These are phyloP conservation scores for Periparus ater DNA, from an alignment of 2,797 vertebrate species.

Conservation along the genomic window DNA sequence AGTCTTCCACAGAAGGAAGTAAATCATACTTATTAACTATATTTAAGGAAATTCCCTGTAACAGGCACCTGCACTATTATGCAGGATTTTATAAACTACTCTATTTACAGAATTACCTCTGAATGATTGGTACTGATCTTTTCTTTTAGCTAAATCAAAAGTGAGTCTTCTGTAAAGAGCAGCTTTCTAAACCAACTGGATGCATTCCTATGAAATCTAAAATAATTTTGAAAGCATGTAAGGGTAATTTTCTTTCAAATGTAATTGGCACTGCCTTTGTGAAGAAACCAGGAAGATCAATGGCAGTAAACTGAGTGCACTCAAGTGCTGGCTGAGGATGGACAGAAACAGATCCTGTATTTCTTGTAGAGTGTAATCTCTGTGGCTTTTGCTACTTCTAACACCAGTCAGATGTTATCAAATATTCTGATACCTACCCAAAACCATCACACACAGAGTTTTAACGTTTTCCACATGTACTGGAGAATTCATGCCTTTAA, in stretches of 20 bases:
- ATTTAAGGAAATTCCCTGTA: background rate
- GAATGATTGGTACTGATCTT: background rate
- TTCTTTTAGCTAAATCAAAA: background rate
- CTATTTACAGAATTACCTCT: background rate
- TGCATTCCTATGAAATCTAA: background rate
- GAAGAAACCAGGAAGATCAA: background rate
- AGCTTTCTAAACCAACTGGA: background rate
- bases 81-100: background rate
- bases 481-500: background rate
- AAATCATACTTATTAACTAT: background rate
- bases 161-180: background rate
- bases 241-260: background rate
- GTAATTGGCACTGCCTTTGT: background rate
- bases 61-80: background rate
- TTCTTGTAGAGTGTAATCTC: background rate
- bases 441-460: background rate
- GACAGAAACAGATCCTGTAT: background rate
- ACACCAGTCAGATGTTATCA: conserved; percentile 20
- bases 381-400: conserved; percentile 12
- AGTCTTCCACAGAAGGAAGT: background rate
- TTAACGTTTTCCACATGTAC: conserved; percentile 51
- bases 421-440: conserved; percentile 9
- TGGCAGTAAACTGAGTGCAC: background rate
- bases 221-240: background rate
- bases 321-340: background rate